phyloP scores from a whole-genome alignment of 30 jellyfish, hydroid and myxozoan genomes.

The Hydractinia symbiolongicarpus region DNA sequence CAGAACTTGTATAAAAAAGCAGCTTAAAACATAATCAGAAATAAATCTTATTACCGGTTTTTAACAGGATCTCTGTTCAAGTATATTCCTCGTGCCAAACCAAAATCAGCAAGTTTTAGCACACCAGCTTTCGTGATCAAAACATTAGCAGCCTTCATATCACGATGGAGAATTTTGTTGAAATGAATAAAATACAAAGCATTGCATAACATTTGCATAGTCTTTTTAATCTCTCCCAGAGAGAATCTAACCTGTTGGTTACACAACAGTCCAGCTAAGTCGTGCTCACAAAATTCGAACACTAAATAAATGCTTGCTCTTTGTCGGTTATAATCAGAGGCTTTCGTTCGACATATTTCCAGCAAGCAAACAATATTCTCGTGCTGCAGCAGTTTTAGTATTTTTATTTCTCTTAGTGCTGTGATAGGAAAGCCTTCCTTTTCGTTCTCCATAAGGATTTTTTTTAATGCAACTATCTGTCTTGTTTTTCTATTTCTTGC shows the following conservation, averaged over 20 bases:
- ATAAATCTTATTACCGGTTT: slow-evolving; percentile 31
- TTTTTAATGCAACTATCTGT: slow-evolving; percentile 86
- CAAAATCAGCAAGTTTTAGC: slow-evolving; percentile 96
- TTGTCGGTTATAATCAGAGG: slow-evolving; percentile 89
- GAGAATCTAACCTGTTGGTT: slow-evolving; percentile 71
- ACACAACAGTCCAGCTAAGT: slow-evolving; percentile 89
- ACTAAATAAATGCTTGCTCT: slow-evolving; percentile 91
- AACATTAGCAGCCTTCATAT: slow-evolving; percentile 98
- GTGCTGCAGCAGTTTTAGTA: slow-evolving; percentile 76
- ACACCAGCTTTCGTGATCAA: slow-evolving; percentile 93
- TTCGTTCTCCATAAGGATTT: slow-evolving; percentile 93
- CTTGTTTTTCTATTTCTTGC: slow-evolving; percentile 94
- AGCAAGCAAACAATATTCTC: slow-evolving; percentile 87
- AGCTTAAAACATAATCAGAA: background rate
- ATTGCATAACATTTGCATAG: slow-evolving; percentile 90
- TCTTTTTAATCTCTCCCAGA: slow-evolving; percentile 84
- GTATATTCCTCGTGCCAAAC: slow-evolving; percentile 97
- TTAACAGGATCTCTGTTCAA: slow-evolving; percentile 83
- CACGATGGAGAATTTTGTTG: slow-evolving; percentile 96
- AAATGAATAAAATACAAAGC: slow-evolving; percentile 91
- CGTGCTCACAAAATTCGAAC: slow-evolving; percentile 99
- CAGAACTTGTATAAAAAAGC: background rate
- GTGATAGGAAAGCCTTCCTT: slow-evolving; percentile 99
- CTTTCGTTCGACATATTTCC: slow-evolving; percentile 96
- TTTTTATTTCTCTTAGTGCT: slow-evolving; percentile 96